Base-by-base conservation (phyloP, 2,113 vertebrate genomes). In the Colinus virginianus region DNA sequence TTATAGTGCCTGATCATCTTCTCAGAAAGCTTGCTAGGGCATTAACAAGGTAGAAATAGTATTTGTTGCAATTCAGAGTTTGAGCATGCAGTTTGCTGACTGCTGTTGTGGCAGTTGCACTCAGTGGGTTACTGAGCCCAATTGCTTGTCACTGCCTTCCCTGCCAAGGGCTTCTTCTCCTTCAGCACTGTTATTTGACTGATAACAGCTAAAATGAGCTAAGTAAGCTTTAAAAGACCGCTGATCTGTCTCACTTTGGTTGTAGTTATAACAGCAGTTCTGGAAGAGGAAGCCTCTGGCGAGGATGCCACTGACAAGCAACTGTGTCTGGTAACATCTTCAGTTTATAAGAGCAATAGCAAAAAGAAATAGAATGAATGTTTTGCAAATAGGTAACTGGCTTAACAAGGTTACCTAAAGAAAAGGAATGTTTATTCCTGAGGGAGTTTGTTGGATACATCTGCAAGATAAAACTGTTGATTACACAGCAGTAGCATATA, bases 1-100 rank as follows among this genome's bases (percentile, higher is more conserved):
- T 87, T 95, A 88, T 93, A 96, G 93, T 95, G 76, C 76, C 96
- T 77, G 82, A 94, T 95, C 93, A 85, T 94, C 95, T 92, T 87
- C 95, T 95, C 53, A 42, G 93, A 86, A 74, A 91, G 78, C 89
- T 96, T 93, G 82, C 82, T 79, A 55, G 64, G 64, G 76, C 51
- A 91, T 94, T 94, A 93, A 46, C 71, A 28, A 87, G n/a, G 51
- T 82, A 94, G 71, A 92, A 94, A 83, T 69, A 72, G 77, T 78
- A 59, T 85, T 87, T 84, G 55, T 48, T 91, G 77, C 23, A 22
- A 46, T 90, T 78, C 5, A 6, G 62, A 46, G 42, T 77, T 85
- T 49, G 38, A 28, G 38, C 42, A 38, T 87, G 42, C 11, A 4
- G 21, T 91, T 76, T 10, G 19, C 75, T 76, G 26, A 26, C 38